Base-by-base conservation (phyloP, 2,113 vertebrate species). In the Hydrochoerus hydrochaeris region DNA sequence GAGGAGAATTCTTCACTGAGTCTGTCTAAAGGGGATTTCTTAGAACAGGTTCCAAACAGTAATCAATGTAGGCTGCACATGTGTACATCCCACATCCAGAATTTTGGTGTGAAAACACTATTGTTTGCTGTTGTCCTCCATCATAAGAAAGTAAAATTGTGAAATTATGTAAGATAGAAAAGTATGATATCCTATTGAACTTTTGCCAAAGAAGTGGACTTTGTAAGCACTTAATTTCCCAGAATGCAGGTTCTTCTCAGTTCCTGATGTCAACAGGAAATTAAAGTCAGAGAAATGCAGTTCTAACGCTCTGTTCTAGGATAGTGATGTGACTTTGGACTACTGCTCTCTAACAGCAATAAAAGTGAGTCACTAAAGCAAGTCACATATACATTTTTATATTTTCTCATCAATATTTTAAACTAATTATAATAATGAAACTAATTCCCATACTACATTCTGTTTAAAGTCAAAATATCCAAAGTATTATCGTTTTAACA, bases 151-250 rank as follows among this genome's bases (percentile, higher is more conserved):
- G 38, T 24, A 3, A 73, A 41, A 60, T 90, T 77, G 41, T 77
- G 52, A 58, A 71, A 93, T 78, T 65, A 78, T 46, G 78, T 46
- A 65, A 85, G 24, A n/a, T 24, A 96, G 22, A 92, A 62, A 88
- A 67, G 38, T 8, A 0, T 54, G 41, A 85, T 73, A 7, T 60
- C 7, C 44, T 80, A 24, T 2, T 58, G 24, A 81, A 63, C 5
- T 7, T 57, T 28, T 77, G 5, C 3, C 49, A 9, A 28, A 46
- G 83, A 58, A 24, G 35, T 6, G 46, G 38, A 44, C 16, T 62
- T 44, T 12, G 1, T 12, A 62, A 35, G 17, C 6, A 32, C 2
- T 63, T 4, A 12, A 73, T 63, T 85, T 1, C 17, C 3, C 41
- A 54, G 35, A 30, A 77, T 46, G 11, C 46, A n/a, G 5, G 28